Conservation (phyloP, 2,113 vertebrate species). For the Apteryx owenii region DNA sequence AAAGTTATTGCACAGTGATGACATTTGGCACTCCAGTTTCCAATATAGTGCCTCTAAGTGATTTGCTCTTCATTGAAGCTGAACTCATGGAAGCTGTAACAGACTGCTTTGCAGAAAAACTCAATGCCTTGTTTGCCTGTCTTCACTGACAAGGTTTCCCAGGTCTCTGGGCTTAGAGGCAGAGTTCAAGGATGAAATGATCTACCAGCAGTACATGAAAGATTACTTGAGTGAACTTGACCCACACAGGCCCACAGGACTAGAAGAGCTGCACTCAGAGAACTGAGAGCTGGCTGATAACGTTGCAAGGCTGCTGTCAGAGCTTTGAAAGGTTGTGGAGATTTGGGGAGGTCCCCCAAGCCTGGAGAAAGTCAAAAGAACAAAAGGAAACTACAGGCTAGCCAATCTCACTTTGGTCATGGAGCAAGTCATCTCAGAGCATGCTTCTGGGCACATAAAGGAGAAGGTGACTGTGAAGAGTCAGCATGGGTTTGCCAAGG, state of each 20-base stretch:
- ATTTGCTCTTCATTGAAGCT: not conserved
- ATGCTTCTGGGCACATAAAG: not conserved
- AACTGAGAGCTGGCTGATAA: too few relatives aligned
- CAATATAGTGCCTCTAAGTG: not conserved
- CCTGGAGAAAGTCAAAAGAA: not conserved
- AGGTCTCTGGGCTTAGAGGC: not conserved
- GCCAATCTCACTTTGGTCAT: not conserved
- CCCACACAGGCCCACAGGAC: not conserved
- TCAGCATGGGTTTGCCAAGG: not conserved
- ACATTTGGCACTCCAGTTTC: not conserved
- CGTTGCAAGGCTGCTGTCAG: not conserved
- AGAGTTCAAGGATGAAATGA: not conserved
- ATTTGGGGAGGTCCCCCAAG: not conserved
- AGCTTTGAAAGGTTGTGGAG: not conserved
- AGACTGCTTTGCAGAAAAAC: not conserved
- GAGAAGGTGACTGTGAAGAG: not conserved
- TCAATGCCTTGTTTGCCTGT: not conserved
- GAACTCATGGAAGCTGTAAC: not conserved
- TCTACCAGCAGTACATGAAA: not conserved
- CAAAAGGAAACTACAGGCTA: not conserved
- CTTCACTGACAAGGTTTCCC: not conserved
- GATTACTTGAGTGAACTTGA: not conserved
- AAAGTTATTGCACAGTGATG: not conserved
- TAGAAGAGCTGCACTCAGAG: too few relatives aligned
- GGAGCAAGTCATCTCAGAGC: not conserved